Conservation (phyloP, 2,113 vertebrate genomes). For the Xiphophorus maculatus region DNA sequence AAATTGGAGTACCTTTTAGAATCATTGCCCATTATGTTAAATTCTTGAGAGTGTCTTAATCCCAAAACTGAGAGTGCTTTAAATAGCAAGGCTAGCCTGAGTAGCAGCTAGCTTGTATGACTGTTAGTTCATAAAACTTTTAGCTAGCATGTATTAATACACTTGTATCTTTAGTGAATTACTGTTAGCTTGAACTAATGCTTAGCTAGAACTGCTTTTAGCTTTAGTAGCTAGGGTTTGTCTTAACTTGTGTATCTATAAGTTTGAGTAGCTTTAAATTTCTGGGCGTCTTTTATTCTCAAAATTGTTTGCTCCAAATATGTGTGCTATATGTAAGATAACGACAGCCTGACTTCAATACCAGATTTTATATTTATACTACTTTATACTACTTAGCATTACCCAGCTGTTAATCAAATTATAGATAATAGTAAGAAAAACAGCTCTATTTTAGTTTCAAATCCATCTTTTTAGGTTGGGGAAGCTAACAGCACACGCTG, state of each 20-base stretch:
- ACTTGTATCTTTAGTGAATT: neutral
- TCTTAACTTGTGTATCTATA: neutral
- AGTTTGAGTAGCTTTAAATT: too few species aligned
- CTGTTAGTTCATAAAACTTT: neutral
- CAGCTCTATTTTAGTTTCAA: conserved; percentile 40
- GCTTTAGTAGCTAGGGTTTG: neutral
- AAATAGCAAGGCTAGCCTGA: too few species aligned
- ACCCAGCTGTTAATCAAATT: neutral
- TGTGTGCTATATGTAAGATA: neutral
- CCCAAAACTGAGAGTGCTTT: too few species aligned
- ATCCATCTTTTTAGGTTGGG: conserved; percentile 16
- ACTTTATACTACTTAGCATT: neutral
- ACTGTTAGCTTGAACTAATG: neutral
- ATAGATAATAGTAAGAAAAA: conserved; percentile 28
- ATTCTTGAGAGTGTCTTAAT: too few species aligned
- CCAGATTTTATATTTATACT: neutral
- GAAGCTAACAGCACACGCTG: conserved; percentile 26
- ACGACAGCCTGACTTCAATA: neutral
- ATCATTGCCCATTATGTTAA: too few species aligned
- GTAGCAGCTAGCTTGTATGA: too few species aligned
- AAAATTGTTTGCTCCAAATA: neutral
- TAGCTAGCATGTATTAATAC: neutral
- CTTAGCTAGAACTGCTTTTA: neutral
- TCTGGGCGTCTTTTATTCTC: too few species aligned
- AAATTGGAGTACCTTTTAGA: too few species aligned